These are phyloP conservation scores for Stegodyphus mimosarum DNA, from an alignment of 1,140 invertebrate genomes.

Conservation along the genomic window DNA sequence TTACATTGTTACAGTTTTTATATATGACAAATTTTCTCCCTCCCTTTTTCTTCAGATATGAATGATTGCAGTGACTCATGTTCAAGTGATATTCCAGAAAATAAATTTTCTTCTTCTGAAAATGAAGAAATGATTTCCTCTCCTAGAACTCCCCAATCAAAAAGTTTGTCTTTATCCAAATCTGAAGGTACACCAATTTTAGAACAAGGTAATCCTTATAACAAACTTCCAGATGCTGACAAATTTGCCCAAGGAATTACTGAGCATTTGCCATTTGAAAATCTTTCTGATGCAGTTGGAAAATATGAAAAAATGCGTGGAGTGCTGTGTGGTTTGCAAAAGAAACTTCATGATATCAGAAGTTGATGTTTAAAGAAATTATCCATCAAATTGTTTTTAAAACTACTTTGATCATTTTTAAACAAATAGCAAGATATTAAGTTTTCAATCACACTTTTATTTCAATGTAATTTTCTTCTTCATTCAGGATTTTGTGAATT, in stretches of 20 bases:
- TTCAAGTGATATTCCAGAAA: not conserved
- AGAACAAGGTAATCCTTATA: conserved; percentile 75
- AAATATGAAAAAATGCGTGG: conserved; percentile 81
- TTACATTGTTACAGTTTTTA: not conserved
- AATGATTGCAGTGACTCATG: conserved; percentile 20
- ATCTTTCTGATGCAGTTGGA: conserved; percentile 84
- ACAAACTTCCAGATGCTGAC: conserved; percentile 73
- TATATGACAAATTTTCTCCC: not conserved
- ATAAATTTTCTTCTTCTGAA: not conserved
- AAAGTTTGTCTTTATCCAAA: conserved; percentile 70
- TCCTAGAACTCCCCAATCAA: not conserved
- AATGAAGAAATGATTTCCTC: not conserved
- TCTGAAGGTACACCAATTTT: conserved; percentile 82
- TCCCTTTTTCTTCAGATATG: conserved; percentile 16
- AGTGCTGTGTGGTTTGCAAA: conserved; percentile 61
- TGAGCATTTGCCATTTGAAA: conserved; percentile 88
- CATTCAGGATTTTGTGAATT: too few species aligned
- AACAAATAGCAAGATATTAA: too few species aligned
- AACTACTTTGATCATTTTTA: too few species aligned
- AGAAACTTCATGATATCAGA: conserved; percentile 29
- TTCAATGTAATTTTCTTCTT: too few species aligned
- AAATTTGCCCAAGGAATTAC: conserved; percentile 82
- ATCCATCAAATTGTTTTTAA: too few species aligned
- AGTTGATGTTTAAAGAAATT: conserved; percentile 21
- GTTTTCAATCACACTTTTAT: too few species aligned